Base-by-base conservation (phyloP, 1,140 invertebrate genomes). In the Camponotus pennsylvanicus region DNA sequence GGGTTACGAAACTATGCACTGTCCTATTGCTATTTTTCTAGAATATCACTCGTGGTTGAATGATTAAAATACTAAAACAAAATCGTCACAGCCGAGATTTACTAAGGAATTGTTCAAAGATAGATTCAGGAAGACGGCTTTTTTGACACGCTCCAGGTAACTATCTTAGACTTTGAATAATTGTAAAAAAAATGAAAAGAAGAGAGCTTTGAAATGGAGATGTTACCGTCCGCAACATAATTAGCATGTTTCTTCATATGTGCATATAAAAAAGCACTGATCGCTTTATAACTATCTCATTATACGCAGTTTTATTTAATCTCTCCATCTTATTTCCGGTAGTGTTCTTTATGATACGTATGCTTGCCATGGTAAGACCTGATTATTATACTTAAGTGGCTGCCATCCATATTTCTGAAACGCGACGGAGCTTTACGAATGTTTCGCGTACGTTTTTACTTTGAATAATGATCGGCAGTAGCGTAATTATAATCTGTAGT, bases 351-450 rank as follows among this genome's bases (percentile, higher is more conserved):
- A 61, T 40, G 42, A 75, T 45, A 82, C 27, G 66, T 37, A 2
- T 34, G n/a, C 52, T 21, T 49, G 18, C 15, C 63, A 32, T 13
- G 42, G 37, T 15, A 59, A 71, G 52, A 45, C 18, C 27, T 37
- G 52, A 61, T 83, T 73, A 75, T 75, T 83, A 83, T 63, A 70
- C 57, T 63, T 63, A 83, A 75, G 18, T n/a, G 9, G 40, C 78
- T 49, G 64, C 34, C 49, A 57, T 67, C n/a, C 40, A 49, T 37
- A 45, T 18, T 13, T 71, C 40, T 75, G 27, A 32, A 61, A 73
- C 42, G 55, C 40, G 37, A 55, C 79, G 42, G 13, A 61, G 40
- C 69, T 61, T 45, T 27, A 21, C 9, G 11, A 21, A 78, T 52
- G 21, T 59, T 69, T 69, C 42, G 7, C 37, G 37, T 3, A 40